Conservation (phyloP, 2,888 invertebrate genomes). For the Microctonus brassicae region DNA sequence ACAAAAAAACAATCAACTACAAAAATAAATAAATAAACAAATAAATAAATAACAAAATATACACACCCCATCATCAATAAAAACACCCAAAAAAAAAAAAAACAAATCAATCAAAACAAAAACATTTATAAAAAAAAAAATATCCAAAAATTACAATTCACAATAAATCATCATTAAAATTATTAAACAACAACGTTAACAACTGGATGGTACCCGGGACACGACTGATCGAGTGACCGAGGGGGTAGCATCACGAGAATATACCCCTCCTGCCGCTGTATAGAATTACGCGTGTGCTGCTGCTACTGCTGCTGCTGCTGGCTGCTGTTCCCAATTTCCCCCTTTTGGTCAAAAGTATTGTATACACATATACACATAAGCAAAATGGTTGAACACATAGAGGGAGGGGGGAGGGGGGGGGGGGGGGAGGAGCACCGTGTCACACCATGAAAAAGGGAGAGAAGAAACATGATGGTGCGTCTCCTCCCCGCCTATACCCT, state of each 20-base stretch:
- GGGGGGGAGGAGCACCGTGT: too few species aligned
- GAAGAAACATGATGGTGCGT: constrained; percentile 44
- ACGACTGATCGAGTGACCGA: constrained; percentile 70
- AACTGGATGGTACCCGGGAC: constrained; percentile 63
- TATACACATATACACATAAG: not conserved
- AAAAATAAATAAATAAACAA: too few species aligned
- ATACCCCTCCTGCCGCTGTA: constrained; percentile 64
- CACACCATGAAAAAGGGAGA: constrained; percentile 51
- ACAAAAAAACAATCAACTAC: too few species aligned
- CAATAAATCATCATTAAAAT: constrained; percentile 11
- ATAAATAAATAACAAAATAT: too few species aligned
- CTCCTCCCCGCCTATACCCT: constrained; percentile 46
- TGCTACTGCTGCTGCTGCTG: constrained; percentile 35
- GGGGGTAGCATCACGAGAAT: constrained; percentile 67
- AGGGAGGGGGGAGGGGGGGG: constrained; percentile 26
- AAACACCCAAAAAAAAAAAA: not conserved
- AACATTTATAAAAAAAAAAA: too few species aligned
- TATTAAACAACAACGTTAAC: constrained; percentile 51
- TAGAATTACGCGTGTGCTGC: constrained; percentile 62
- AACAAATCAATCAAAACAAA: not conserved
- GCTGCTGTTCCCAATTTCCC: constrained; percentile 28
- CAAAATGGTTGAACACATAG: constrained; percentile 24
- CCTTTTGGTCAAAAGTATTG: constrained; percentile 38
- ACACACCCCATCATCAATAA: too few species aligned
- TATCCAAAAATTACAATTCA: not conserved